Evolutionary conservation across 2,888 invertebrate genomes (phyloP).

Genomic region (Hemaris fuciformis): DNA sequence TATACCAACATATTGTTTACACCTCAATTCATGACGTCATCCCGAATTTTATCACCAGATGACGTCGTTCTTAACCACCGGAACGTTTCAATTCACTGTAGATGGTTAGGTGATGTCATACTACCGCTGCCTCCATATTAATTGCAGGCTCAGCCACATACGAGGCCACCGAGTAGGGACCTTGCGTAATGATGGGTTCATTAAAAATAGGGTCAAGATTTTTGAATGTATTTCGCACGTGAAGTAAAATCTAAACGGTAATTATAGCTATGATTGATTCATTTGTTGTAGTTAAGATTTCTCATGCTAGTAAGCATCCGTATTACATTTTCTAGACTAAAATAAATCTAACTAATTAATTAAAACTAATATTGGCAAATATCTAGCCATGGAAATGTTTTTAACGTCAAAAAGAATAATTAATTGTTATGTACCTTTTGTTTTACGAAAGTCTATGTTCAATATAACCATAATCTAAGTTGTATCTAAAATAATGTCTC

Average conservation of each 20-base stretch:
- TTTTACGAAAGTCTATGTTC: too few species aligned
- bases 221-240: background rate
- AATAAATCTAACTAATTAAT: too few species aligned
- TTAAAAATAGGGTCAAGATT: constrained; percentile 19
- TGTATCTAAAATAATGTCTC: too few species aligned
- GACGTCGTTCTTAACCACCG: background rate
- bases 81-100: background rate
- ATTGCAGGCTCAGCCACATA: constrained; percentile 9
- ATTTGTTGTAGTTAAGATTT: background rate
- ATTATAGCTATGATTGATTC: background rate
- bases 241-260: background rate
- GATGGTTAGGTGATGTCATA: constrained; percentile 14
- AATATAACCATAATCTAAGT: too few species aligned
- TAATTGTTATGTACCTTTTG: too few species aligned
- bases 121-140: constrained; percentile 13
- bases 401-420: too few species aligned
- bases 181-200: constrained; percentile 17
- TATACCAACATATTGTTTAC: background rate
- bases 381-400: too few species aligned
- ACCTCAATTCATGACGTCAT: background rate
- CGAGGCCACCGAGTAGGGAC: constrained; percentile 20
- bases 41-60: background rate
- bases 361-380: too few species aligned
- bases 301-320: background rate
- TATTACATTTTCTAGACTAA: background rate